These are phyloP conservation scores for Chromis chromis DNA, from an alignment of 2,797 vertebrate genomes.

Conservation along the genomic window DNA sequence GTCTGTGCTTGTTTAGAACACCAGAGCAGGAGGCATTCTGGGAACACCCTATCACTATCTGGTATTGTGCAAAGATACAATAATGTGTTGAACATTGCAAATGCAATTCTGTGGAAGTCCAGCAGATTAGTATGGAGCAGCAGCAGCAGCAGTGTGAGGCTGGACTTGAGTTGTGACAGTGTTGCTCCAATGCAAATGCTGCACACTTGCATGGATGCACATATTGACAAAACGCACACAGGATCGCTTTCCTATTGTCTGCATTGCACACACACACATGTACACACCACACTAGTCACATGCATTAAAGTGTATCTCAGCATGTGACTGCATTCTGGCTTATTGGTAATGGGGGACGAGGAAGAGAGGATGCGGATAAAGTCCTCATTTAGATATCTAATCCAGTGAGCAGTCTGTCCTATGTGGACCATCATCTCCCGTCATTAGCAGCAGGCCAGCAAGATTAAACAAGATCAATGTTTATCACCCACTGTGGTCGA, in stretches of 20 bases:
- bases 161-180: slow-evolving; percentile 28
- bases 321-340: slow-evolving; percentile 65
- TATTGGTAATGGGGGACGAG: slow-evolving; percentile 70
- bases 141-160: slow-evolving; percentile 1
- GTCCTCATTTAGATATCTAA: slow-evolving; percentile 83
- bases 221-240: slow-evolving; percentile 25
- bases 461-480: slow-evolving; percentile 84
- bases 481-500: slow-evolving; percentile 65
- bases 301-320: slow-evolving; percentile 62
- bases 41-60: slow-evolving; percentile 59
- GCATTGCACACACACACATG: background rate
- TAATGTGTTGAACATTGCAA: slow-evolving; percentile 57
- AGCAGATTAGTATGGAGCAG: slow-evolving; percentile 54
- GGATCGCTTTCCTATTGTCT: slow-evolving; percentile 29
- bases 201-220: slow-evolving; percentile 35
- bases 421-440: slow-evolving; percentile 77
- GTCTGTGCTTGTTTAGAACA: slow-evolving; percentile 66
- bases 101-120: slow-evolving; percentile 52
- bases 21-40: slow-evolving; percentile 48
- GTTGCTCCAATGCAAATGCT: slow-evolving; percentile 27
- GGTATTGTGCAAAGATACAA: slow-evolving; percentile 57
- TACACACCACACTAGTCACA: slow-evolving; percentile 38
- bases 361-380: slow-evolving; percentile 75
- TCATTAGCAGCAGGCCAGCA: slow-evolving; percentile 79
- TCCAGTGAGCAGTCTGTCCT: slow-evolving; percentile 79